These are phyloP conservation scores for Iselma pallidipennis DNA, from an alignment of 2,888 invertebrate species.

Conservation along the genomic window DNA sequence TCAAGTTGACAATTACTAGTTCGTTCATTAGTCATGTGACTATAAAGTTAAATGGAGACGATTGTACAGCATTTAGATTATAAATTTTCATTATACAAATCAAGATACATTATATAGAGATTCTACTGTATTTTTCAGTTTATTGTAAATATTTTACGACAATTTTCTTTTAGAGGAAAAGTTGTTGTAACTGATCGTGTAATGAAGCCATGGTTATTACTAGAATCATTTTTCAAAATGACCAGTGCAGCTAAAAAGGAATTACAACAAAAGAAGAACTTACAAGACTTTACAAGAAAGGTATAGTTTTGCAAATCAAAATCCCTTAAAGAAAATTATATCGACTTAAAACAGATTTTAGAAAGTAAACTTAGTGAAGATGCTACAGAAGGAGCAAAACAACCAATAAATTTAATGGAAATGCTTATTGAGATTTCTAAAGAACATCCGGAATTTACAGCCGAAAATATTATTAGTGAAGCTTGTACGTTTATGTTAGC, in stretches of 20 bases:
- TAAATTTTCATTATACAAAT: too few species aligned
- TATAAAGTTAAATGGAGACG: too few species aligned
- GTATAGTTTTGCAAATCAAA: constrained; percentile 35
- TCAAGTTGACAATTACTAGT: too few species aligned
- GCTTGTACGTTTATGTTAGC: constrained; percentile 67
- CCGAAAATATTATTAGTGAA: constrained; percentile 64
- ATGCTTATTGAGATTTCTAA: constrained; percentile 61
- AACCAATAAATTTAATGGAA: constrained; percentile 53
- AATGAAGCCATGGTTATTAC: constrained; percentile 61
- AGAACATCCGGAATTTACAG: constrained; percentile 56
- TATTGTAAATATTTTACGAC: constrained; percentile 11
- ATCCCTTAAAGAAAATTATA: too few species aligned
- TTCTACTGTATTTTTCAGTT: too few species aligned
- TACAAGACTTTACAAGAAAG: constrained; percentile 57
- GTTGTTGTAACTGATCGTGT: constrained; percentile 58
- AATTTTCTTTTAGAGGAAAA: constrained; percentile 57
- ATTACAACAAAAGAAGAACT: constrained; percentile 57
- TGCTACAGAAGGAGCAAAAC: not conserved
- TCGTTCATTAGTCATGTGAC: too few species aligned
- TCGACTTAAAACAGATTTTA: too few species aligned
- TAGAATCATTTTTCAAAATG: constrained; percentile 60
- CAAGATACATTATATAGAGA: too few species aligned
- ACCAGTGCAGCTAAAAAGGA: constrained; percentile 60
- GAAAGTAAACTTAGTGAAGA: constrained; percentile 9
- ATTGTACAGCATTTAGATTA: too few species aligned